Conservation (phyloP, 1,140 invertebrate genomes). For the Yoshiicerus persimilis region DNA sequence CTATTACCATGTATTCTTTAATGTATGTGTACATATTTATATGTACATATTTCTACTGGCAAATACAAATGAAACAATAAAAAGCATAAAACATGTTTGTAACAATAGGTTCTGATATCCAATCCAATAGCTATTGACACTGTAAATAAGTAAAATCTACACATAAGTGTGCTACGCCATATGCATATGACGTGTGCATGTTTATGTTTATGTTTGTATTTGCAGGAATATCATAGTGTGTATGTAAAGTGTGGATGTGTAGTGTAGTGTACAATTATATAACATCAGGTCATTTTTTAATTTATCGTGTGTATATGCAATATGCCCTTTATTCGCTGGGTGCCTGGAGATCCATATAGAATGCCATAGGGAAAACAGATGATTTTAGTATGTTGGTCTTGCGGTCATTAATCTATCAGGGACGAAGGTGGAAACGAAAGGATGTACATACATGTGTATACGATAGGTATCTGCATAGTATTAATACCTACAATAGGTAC, state of each 20-base stretch:
- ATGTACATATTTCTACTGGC: too few relatives aligned
- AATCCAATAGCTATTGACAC: too few relatives aligned
- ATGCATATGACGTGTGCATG: too few relatives aligned
- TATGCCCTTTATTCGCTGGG: neutral
- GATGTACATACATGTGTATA: neutral
- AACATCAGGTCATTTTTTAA: neutral
- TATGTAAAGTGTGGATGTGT: neutral
- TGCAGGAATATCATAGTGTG: too few relatives aligned
- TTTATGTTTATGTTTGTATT: too few relatives aligned
- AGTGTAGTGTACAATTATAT: neutral
- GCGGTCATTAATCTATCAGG: conserved; percentile 21
- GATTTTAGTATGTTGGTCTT: conserved; percentile 20
- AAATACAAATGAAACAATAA: too few relatives aligned
- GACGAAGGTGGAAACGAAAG: neutral
- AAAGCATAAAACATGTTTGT: too few relatives aligned
- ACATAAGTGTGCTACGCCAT: too few relatives aligned
- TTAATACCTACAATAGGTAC: neutral
- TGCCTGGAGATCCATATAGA: neutral
- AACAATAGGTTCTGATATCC: too few relatives aligned
- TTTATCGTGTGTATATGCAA: neutral
- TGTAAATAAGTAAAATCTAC: too few relatives aligned
- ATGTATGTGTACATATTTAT: too few relatives aligned
- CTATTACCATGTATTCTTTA: too few relatives aligned
- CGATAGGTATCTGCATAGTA: neutral
- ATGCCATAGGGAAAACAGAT: conserved; percentile 11